phyloP scores from a whole-genome alignment of 2,888 invertebrate genomes.

The Thalpophila matura region DNA sequence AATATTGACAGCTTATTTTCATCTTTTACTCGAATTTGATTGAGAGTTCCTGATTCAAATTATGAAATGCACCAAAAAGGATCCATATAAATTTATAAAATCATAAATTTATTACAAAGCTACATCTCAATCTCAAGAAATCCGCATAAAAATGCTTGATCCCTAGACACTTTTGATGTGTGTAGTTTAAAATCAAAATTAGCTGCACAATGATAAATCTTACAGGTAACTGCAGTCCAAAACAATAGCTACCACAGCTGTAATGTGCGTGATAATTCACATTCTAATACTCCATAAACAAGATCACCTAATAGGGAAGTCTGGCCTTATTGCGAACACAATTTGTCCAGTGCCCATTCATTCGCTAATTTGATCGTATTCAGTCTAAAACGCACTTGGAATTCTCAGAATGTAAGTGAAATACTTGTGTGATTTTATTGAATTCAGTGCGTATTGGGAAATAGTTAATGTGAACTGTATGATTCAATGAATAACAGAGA shows the following conservation, averaged over 20 bases:
- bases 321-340: conserved; percentile 48
- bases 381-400: conserved; percentile 40
- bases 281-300: conserved; percentile 41
- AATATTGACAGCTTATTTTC: no score
- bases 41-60: no score
- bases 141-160: no score
- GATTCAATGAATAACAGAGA: background rate
- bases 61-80: no score
- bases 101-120: no score
- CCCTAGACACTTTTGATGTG: no score
- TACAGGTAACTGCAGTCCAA: conserved; percentile 22
- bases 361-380: conserved; percentile 54
- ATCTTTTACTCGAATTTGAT: no score
- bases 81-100: no score
- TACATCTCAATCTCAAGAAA: no score
- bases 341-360: conserved; percentile 57
- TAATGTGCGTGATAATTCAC: conserved; percentile 51
- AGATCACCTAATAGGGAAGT: conserved; percentile 51
- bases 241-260: conserved; percentile 40
- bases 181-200: conserved; percentile 34
- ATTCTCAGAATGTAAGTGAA: conserved; percentile 46
- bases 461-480: conserved; percentile 1
- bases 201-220: conserved; percentile 35
- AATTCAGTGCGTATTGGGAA: conserved; percentile 30
- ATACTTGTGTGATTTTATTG: conserved; percentile 41